Evolutionary conservation across 1,140 invertebrate genomes (phyloP), one percentile per base, ranked within the genome.

Genomic region (Globodera rostochiensis): DNA sequence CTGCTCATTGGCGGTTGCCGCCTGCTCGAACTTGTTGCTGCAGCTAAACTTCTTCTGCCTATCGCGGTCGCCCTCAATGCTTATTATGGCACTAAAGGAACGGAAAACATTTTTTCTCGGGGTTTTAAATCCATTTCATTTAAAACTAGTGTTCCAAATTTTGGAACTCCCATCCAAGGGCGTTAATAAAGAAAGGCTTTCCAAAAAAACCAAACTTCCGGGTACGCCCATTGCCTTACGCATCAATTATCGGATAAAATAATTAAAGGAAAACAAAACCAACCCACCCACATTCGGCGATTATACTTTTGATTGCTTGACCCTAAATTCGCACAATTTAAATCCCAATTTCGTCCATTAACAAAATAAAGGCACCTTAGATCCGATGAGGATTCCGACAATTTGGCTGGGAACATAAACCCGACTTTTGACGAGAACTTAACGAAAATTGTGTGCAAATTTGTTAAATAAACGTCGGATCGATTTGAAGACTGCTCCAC

Each of bases 361-460:
- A 13, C 13, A 45, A 66, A 77, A 50, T 67, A 25, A 9, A 15
- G 9, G 2, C 4, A 82, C 81, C 64, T 82, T 82, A 11, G 64
- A 11, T 11, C 81, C 81, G 67, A 82, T 82, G 60, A 82, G 80
- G 36, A 74, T 74, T 80, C 81, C 81, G 70, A 82, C 79, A 64
- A 69, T 76, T 21, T 47, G 21, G 36, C 84, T 82, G 6, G 81
- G 81, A 60, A 82, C 81, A 57, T 84, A 82, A n/a, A 82, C 74
- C 7, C 75, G 25, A 6, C 60, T 60, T 73, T 83, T 83, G 71
- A 69, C 57, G n/a, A 45, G 74, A 57, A 76, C 46, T 75, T 53
- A 11, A 78, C 47, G 21, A 2, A 67, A 9, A n/a, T 45, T 64
- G 25, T 25, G 25, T 25, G 25, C 25, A 25, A 25, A 25, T 47